phyloP scores from a whole-genome alignment of 2,888 invertebrate species.

The Drosophila kuntzei region DNA sequence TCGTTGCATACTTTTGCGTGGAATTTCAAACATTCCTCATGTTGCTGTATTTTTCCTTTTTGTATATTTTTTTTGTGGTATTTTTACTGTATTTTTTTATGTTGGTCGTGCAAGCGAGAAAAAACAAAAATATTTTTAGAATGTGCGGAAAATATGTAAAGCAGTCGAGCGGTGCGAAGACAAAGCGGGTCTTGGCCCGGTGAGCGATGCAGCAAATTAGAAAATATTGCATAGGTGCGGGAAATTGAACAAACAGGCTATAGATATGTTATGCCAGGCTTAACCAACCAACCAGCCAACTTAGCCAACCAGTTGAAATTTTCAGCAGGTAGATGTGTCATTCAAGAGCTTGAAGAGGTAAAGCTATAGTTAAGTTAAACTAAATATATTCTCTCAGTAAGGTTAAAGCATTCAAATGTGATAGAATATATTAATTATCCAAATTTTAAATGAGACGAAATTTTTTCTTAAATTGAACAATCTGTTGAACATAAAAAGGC shows the following conservation, averaged over 20 bases:
- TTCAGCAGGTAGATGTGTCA: background rate
- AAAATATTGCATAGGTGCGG: constrained; percentile 50
- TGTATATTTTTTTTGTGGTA: constrained; percentile 9
- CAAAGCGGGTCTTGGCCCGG: background rate
- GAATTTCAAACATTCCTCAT: constrained; percentile 72
- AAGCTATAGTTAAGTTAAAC: no score
- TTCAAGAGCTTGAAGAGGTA: no score
- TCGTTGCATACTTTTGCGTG: constrained; percentile 71
- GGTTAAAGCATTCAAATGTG: background rate
- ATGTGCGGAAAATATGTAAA: constrained; percentile 60
- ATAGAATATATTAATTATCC: background rate
- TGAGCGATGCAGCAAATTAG: constrained; percentile 57
- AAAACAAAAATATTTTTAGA: constrained; percentile 70
- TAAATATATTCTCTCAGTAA: background rate
- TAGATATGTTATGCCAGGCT: constrained; percentile 37
- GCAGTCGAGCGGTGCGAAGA: background rate
- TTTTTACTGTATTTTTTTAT: constrained; percentile 21
- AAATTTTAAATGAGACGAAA: background rate
- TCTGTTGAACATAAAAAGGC: background rate
- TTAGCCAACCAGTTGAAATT: constrained; percentile 11
- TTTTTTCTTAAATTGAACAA: no score
- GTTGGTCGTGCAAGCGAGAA: constrained; percentile 26
- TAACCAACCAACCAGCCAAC: no score
- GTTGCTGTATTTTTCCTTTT: constrained; percentile 42
- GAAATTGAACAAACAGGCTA: constrained; percentile 37